Percentiles rank a stretch among this genome's conserved stretches.
phyloP scores from a whole-genome alignment of 2,797 vertebrate species.

The Danio choprae region DNA sequence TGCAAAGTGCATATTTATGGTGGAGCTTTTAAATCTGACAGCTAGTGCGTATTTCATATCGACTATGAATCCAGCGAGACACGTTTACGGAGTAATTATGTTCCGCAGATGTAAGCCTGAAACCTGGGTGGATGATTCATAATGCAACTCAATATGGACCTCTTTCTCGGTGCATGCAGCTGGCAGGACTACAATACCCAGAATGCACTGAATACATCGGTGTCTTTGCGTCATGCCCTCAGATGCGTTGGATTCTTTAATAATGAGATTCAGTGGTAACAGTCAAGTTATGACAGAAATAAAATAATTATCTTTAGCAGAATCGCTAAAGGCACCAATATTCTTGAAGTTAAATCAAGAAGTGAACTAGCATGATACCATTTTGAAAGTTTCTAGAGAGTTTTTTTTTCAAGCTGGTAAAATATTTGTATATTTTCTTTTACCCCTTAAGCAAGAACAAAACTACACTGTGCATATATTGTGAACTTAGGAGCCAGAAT shows the following conservation, averaged over 20 bases:
- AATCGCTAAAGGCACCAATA: too few relatives aligned
- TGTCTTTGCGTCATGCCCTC: constrained; percentile 6
- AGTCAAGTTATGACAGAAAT: neutral
- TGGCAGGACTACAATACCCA: constrained; percentile 36
- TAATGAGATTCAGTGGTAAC: neutral
- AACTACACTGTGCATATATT: neutral
- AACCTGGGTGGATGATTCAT: constrained; percentile 44
- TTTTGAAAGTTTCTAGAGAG: too few relatives aligned
- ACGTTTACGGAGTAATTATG: constrained; percentile 50
- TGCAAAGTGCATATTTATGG: constrained; percentile 11
- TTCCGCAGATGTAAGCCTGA: constrained; percentile 41
- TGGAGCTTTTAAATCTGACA: constrained; percentile 34
- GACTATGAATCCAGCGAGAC: constrained; percentile 45
- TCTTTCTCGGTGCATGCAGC: constrained; percentile 1
- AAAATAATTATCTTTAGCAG: too few relatives aligned
- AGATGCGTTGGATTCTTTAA: neutral
- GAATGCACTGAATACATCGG: constrained; percentile 17
- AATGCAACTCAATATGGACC: constrained; percentile 27
- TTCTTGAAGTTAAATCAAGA: too few relatives aligned
- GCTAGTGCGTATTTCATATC: constrained; percentile 18
- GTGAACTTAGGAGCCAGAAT: neutral
- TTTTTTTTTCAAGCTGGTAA: too few relatives aligned
- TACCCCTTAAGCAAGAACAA: neutral
- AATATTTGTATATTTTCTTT: too few relatives aligned
- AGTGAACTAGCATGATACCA: too few relatives aligned